A percentile compares a stretch with the other conserved stretches of the same genome.
Conservation (phyloP, 2,888 invertebrate species). For the Melipona beecheii region DNA sequence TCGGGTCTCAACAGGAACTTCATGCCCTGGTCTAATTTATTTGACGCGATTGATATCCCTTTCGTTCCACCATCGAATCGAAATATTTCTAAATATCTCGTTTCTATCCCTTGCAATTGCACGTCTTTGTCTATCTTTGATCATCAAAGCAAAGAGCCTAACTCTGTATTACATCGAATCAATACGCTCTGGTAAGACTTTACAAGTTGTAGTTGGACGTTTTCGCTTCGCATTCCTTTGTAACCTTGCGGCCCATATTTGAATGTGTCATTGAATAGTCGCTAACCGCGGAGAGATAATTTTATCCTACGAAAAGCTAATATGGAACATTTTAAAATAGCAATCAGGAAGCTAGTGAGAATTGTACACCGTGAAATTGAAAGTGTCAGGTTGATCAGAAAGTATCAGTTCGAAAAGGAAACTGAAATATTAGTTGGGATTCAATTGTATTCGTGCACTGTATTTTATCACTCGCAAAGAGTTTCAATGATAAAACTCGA, state of each 20-base stretch:
- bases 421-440: conserved; percentile 1
- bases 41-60: neutral
- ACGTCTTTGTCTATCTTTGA: neutral
- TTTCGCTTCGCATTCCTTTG: no score
- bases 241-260: no score
- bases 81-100: neutral
- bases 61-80: neutral
- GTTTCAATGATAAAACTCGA: no score
- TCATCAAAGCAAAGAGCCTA: neutral
- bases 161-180: neutral
- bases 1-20: neutral
- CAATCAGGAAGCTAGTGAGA: no score
- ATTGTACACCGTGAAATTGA: no score
- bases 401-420: neutral
- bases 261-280: no score
- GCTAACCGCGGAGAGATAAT: no score
- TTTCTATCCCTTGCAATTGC: fast-evolving
- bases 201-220: no score
- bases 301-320: no score
- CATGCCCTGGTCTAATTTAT: neutral
- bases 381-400: no score
- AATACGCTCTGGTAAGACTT: neutral
- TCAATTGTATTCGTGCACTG: neutral
- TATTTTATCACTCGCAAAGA: no score
- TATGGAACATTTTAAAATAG: no score